phyloP scores from a whole-genome alignment of 2,113 vertebrate species.

The Malurus cyaneus region DNA sequence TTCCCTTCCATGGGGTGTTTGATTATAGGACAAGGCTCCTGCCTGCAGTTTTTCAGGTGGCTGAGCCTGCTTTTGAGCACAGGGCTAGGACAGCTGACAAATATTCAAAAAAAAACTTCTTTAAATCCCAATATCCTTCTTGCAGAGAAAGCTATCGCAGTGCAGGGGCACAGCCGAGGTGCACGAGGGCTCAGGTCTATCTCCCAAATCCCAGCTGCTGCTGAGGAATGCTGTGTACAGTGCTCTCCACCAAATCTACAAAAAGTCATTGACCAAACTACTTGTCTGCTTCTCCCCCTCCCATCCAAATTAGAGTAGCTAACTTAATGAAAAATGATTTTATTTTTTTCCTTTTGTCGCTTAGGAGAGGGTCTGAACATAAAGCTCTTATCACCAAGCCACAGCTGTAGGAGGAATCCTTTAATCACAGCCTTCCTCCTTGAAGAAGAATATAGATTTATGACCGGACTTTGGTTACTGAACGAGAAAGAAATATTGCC shows the following conservation, averaged over 20 bases:
- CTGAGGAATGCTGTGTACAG: conserved; percentile 11
- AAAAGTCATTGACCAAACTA: conserved; percentile 44
- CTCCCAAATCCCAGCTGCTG: conserved; percentile 42
- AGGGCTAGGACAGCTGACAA: background rate
- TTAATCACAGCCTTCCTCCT: conserved; percentile 74
- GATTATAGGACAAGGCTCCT: background rate
- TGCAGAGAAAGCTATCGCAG: background rate
- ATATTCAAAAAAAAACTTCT: background rate
- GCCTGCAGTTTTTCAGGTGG: background rate
- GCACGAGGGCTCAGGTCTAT: background rate
- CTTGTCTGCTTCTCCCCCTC: background rate
- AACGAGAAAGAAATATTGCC: conserved; percentile 65
- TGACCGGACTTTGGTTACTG: conserved; percentile 68
- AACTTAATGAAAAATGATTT: conserved; percentile 67
- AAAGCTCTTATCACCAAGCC: conserved; percentile 72
- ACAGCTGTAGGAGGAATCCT: conserved; percentile 75
- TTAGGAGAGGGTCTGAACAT: conserved; percentile 64
- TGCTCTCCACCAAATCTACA: background rate
- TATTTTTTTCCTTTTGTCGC: conserved; percentile 57
- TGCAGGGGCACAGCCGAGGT: background rate
- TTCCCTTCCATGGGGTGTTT: rapidly evolving
- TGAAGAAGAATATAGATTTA: conserved; percentile 75
- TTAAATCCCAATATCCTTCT: background rate
- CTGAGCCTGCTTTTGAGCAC: background rate
- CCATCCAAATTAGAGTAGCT: conserved; percentile 51